Base-by-base conservation (phyloP, 2,797 vertebrate genomes). In the Sebastes itinus region DNA sequence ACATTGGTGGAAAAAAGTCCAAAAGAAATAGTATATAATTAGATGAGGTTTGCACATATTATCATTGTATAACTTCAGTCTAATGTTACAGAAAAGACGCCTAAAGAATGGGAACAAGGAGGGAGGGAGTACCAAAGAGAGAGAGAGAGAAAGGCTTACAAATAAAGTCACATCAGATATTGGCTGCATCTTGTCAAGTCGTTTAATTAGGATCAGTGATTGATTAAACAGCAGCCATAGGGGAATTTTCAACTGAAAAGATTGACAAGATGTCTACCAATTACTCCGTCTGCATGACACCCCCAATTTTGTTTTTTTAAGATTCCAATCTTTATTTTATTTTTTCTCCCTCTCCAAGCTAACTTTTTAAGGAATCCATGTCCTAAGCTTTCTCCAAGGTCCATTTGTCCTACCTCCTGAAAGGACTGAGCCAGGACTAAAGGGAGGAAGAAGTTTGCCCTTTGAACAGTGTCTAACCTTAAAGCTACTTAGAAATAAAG, bases 231-330 rank as follows among this genome's bases (percentile, higher is more conserved):
- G 60, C 52, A 79, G 66, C 54, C 71, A 33, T 77, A 66, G 49
- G 73, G 27, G 56, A 73, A 79, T 77, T 75, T 80, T 84, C 63
- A 80, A 85, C 89, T 87, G 42, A 81, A 79, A 84, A 69, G 52
- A 87, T 89, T 87, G 80, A 84, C 52, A 67, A 69, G 55, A 56
- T 80, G 56, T 77, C 59, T 28, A 6, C 18, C 74, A 87, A 84
- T 88, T 81, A 84, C 65, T 75, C 64, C 80, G 33, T 59, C 33
- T 67, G 22, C n/a, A 30, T 23, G 13, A 12, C 13, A 64, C 30
- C 7, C 32, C 1, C 27, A 52, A 3, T 18, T 16, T n/a, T 18
- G n/a, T 63, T 32, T 55, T 55, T 80, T 72, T 77, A 52, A 52
- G 38, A 74, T 75, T 80, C 28, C 18, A 32, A 22, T 71, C n/a